Conservation (phyloP, 2,888 invertebrate genomes). For the Lasioglossum calceatum region DNA sequence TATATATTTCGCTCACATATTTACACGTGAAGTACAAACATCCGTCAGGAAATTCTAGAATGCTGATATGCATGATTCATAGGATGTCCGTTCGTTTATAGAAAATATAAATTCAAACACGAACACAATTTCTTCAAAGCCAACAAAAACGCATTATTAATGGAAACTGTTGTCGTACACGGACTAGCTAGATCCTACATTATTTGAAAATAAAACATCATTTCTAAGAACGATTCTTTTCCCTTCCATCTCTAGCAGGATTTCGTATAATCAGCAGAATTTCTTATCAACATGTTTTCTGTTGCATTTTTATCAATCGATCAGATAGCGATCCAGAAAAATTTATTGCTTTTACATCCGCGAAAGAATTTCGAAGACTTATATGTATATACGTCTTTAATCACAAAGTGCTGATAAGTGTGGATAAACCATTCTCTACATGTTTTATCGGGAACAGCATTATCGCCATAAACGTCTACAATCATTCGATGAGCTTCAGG, state of each 20-base stretch:
- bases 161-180: background rate
- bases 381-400: background rate
- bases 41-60: background rate
- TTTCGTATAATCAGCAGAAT: background rate
- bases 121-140: background rate
- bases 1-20: background rate
- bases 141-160: background rate
- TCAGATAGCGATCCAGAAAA: background rate
- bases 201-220: background rate
- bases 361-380: background rate
- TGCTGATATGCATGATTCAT: background rate
- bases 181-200: no score
- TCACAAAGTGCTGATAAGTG: background rate
- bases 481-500: no score
- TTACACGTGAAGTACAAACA: background rate
- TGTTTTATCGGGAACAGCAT: no score
- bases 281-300: background rate
- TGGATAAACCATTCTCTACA: no score
- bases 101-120: background rate
- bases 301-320: no score
- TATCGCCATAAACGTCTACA: no score
- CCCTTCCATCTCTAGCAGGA: background rate
- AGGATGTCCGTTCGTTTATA: background rate
- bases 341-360: background rate
- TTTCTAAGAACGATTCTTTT: background rate